These are phyloP conservation scores for Aleiodes testaceus DNA, from an alignment of 2,888 invertebrate species.

Conservation along the genomic window DNA sequence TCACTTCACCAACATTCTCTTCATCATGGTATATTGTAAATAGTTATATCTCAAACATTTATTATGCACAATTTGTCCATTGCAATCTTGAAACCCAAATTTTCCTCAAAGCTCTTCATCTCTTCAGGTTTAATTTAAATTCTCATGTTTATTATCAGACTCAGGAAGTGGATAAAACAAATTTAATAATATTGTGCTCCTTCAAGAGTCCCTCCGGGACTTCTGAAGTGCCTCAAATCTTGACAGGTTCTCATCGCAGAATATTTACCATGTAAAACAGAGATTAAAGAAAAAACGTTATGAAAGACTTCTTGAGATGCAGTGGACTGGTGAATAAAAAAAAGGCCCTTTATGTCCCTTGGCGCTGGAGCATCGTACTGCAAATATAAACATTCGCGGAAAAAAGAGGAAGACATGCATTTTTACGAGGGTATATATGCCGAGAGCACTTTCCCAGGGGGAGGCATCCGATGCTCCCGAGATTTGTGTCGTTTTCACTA, in stretches of 20 bases:
- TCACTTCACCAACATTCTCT: no score
- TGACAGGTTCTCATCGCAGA: conserved; percentile 30
- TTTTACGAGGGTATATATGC: conserved; percentile 35
- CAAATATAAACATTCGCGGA: conserved; percentile 35
- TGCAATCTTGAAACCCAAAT: no score
- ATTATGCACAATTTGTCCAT: no score
- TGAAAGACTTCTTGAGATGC: neutral
- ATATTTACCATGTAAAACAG: conserved; percentile 3
- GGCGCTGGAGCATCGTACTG: conserved; percentile 21
- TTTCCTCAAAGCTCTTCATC: no score
- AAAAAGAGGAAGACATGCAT: conserved; percentile 28
- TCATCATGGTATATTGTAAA: no score
- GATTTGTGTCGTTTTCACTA: conserved; percentile 26
- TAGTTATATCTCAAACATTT: no score
- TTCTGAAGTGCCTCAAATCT: conserved; percentile 26
- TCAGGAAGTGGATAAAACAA: neutral
- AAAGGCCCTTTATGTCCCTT: conserved; percentile 25
- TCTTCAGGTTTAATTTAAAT: neutral
- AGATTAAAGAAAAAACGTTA: neutral
- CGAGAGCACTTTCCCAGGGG: conserved; percentile 34
- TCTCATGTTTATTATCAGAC: conserved; percentile 1
- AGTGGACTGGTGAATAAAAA: conserved; percentile 18
- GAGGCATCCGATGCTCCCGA: conserved; percentile 21
- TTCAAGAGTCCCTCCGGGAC: neutral
- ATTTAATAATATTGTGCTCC: neutral